A percentile compares a stretch with the other conserved stretches of the same genome.
These are phyloP conservation scores for Halcyon senegalensis DNA, from an alignment of 2,113 vertebrate genomes.

Conservation along the genomic window DNA sequence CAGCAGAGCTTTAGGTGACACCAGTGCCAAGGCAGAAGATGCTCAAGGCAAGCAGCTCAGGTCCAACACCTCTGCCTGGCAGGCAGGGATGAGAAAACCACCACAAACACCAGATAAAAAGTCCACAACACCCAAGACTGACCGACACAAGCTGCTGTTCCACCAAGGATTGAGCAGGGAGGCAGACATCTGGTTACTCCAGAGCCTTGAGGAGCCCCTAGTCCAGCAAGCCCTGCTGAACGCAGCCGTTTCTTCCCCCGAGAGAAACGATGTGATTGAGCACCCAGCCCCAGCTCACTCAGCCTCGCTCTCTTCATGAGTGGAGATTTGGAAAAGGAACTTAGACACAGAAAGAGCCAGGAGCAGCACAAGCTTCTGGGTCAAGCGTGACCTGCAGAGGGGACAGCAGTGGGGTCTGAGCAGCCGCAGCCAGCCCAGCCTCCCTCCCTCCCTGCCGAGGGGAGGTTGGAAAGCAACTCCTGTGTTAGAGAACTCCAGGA, in stretches of 20 bases:
- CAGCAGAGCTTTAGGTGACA: not conserved
- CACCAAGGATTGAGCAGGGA: not conserved
- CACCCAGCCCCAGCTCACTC: not conserved
- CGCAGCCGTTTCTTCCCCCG: not conserved
- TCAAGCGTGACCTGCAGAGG: not conserved
- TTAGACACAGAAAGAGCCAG: not conserved
- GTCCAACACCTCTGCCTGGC: not conserved
- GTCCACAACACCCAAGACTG: not conserved
- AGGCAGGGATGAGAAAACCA: not conserved
- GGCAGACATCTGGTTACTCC: not conserved
- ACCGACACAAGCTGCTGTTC: not conserved
- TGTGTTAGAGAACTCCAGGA: not conserved
- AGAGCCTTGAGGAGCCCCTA: not conserved
- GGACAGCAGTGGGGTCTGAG: not conserved
- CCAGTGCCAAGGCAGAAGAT: not conserved
- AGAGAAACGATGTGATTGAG: not conserved
- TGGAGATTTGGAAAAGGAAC: not conserved
- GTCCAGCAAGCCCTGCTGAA: not conserved
- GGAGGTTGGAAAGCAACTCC: no score
- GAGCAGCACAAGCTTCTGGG: not conserved
- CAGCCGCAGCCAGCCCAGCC: not conserved
- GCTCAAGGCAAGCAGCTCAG: fast-evolving
- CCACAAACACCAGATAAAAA: not conserved
- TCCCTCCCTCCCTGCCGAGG: not conserved
- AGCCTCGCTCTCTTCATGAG: not conserved